phyloP scores from a whole-genome alignment of 2,888 invertebrate genomes.

The Pherbina coryleti region DNA sequence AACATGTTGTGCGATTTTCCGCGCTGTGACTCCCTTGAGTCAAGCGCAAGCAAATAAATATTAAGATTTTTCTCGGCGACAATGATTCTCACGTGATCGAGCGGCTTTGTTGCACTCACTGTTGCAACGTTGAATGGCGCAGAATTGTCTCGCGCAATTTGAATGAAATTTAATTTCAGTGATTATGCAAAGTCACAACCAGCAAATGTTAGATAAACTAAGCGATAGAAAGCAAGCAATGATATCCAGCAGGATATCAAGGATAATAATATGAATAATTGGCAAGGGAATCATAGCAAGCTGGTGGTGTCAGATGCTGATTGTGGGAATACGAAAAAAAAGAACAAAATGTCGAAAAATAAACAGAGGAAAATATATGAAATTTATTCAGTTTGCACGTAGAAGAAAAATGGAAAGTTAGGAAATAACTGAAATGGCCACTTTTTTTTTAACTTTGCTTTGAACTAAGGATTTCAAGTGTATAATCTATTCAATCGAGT shows the following conservation, averaged over 20 bases:
- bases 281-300: neutral
- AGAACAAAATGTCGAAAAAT: neutral
- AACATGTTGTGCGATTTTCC: conserved; percentile 43
- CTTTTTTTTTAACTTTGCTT: too few species aligned
- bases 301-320: neutral
- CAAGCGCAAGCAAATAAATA: conserved; percentile 56
- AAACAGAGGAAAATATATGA: too few species aligned
- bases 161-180: conserved; percentile 47
- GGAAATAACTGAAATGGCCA: too few species aligned
- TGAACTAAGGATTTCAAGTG: too few species aligned
- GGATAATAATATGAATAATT: conserved; percentile 40
- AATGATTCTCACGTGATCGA: conserved; percentile 61
- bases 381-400: too few species aligned
- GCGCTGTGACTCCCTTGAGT: conserved; percentile 8
- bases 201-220: conserved; percentile 48
- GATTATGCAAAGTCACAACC: conserved; percentile 55
- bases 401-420: too few species aligned
- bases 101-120: conserved; percentile 39
- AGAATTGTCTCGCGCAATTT: conserved; percentile 23
- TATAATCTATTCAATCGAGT: too few species aligned
- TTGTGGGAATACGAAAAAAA: neutral
- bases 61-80: conserved; percentile 52
- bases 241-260: conserved; percentile 28
- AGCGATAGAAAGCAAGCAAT: neutral
- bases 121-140: conserved; percentile 15